Base-by-base conservation (phyloP, 2,888 invertebrate species). In the Prostheceraeus crozeri region DNA sequence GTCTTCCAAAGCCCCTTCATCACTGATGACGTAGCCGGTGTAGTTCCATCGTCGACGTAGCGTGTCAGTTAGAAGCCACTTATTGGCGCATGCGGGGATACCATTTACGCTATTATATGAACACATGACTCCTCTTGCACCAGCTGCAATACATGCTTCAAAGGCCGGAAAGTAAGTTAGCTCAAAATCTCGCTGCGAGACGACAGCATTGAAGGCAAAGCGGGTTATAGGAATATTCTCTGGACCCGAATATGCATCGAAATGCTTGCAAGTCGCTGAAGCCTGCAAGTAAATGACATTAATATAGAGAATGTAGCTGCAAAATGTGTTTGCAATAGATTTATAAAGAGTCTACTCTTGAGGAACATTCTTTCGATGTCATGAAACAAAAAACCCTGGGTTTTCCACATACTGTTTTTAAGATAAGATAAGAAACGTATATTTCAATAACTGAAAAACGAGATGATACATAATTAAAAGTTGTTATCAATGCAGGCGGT, bases 221-320 rank as follows among this genome's bases (percentile, higher is more conserved):
- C 67, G 45, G n/a, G 31, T 14, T 36, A 19, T 2, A 35, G 73
- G 68, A 11, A 68, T 65, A 62, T 71, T 70, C 55, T 73, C 74
- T n/a, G 74, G 74, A 2, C 74, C 74, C 14, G 67, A 70, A 57
- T 73, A 67, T 6, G 67, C 71, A 62, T 69, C 71, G 36, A 73
- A 70, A 60, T 73, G 72, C 65, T 74, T 74, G 61, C 74, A 74
- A 3, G 73, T 73, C 8, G 72, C 72, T 55, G 65, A 71, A 8
- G 71, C 69, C 53, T 66, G 61, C 8, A 74, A 62, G 61, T 72
- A 74, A 23, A 35, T 35, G 33, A 11, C 3, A n/a, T 16, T 36
- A n/a, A n/a, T n/a, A n/a, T n/a, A n/a, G n/a, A n/a, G n/a, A n/a
- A n/a, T n/a, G n/a, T n/a, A n/a, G n/a, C n/a, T n/a, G n/a, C n/a